Percentiles rank a stretch among this genome's conserved stretches.
Evolutionary conservation across 2,797 vertebrate genomes (phyloP).

Genomic region (Spea hammondii): DNA sequence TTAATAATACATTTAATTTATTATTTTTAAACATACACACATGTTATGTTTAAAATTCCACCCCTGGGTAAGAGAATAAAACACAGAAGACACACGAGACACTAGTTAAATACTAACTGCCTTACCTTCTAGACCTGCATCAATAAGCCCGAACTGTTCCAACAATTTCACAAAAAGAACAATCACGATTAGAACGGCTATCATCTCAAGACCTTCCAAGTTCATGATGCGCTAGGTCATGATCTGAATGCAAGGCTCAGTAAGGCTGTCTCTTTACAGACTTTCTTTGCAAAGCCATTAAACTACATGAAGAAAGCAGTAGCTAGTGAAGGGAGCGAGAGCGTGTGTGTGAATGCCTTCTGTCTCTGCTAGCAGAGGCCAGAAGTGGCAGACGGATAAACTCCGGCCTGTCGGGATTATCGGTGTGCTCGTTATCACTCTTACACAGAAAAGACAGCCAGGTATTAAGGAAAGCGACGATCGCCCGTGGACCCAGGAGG

Average conservation of each 20-base stretch:
- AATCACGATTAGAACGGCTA: conserved; percentile 89
- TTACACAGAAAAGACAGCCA: conserved; percentile 54
- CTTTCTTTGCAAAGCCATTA: conserved; percentile 75
- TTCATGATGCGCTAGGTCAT: conserved; percentile 89
- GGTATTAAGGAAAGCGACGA: conserved; percentile 53
- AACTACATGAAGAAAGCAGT: conserved; percentile 74
- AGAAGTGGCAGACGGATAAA: conserved; percentile 59
- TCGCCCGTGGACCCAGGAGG: conserved; percentile 54
- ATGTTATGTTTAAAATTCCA: too few relatives aligned
- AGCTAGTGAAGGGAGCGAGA: conserved; percentile 61
- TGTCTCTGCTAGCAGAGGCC: conserved; percentile 57
- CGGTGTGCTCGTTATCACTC: conserved; percentile 58
- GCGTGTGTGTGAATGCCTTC: conserved; percentile 57
- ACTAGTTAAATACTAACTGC: conserved; percentile 54
- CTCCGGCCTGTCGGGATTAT: conserved; percentile 60
- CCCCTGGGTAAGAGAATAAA: background rate
- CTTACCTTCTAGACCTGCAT: conserved; percentile 91
- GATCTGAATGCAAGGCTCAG: conserved; percentile 71
- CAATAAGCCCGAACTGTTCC: conserved; percentile 95
- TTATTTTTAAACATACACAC: too few relatives aligned
- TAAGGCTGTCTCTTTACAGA: conserved; percentile 63
- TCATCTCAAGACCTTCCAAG: conserved; percentile 98
- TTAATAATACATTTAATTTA: too few relatives aligned
- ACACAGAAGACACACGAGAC: background rate
- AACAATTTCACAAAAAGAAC: conserved; percentile 94